These are phyloP conservation scores for Clostera curtula DNA, from an alignment of 2,888 invertebrate genomes.

Conservation along the genomic window DNA sequence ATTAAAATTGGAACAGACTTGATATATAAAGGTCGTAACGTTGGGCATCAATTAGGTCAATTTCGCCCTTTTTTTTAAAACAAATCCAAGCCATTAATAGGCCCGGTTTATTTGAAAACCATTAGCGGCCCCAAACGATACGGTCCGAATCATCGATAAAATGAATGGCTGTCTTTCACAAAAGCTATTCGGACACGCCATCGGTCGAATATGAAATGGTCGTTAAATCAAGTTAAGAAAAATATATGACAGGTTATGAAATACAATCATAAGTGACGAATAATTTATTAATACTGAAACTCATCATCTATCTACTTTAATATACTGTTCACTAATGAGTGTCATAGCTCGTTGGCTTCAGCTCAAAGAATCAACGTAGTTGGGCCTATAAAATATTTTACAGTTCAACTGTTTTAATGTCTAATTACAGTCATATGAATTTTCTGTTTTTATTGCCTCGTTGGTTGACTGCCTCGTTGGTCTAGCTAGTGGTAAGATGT, in stretches of 20 bases:
- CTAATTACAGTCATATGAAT: too few species aligned
- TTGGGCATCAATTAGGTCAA: slow-evolving; percentile 44
- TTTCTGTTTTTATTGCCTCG: too few species aligned
- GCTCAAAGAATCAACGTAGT: too few species aligned
- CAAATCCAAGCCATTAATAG: slow-evolving; percentile 49
- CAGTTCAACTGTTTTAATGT: too few species aligned
- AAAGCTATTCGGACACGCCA: slow-evolving; percentile 21
- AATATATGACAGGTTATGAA: slow-evolving; percentile 12
- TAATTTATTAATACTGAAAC: too few species aligned
- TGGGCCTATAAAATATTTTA: too few species aligned
- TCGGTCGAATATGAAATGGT: slow-evolving; percentile 36
- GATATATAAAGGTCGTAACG: slow-evolving; percentile 19
- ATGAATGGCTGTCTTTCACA: slow-evolving; percentile 53
- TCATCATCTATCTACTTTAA: too few species aligned
- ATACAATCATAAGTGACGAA: too few species aligned
- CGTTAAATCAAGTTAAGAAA: slow-evolving; percentile 32
- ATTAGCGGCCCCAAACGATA: slow-evolving; percentile 51
- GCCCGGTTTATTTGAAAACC: slow-evolving; percentile 61
- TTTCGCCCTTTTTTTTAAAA: slow-evolving; percentile 38
- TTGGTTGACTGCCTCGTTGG: too few species aligned
- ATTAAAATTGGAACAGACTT: slow-evolving; percentile 6
- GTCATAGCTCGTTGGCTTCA: too few species aligned
- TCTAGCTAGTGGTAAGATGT: too few species aligned
- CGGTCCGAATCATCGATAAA: slow-evolving; percentile 46
- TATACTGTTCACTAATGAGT: too few species aligned